Evolutionary conservation across 2,888 invertebrate species (phyloP).

Genomic region (Parnassius smintheus): DNA sequence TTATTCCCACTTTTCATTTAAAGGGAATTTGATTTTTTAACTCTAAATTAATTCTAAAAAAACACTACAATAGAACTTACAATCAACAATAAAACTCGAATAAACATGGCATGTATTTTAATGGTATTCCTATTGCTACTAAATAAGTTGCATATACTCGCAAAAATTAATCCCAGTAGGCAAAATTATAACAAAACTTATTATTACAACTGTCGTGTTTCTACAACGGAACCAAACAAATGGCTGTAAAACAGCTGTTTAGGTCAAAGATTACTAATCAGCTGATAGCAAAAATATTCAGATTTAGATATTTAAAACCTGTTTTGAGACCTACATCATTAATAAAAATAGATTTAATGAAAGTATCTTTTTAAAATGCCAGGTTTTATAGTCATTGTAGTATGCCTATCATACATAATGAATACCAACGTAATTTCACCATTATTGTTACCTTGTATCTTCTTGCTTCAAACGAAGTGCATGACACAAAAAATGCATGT

Average conservation of each 20-base stretch:
- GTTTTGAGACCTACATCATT: no score
- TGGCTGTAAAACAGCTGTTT: constrained; percentile 59
- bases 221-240: constrained; percentile 5
- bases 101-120: no score
- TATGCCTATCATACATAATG: constrained; percentile 39
- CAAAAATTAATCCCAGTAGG: no score
- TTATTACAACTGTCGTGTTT: no score
- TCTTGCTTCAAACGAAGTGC: constrained; percentile 89
- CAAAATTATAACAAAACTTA: no score
- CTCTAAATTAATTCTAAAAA: no score
- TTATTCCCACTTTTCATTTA: not conserved
- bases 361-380: not conserved
- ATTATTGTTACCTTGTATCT: constrained; percentile 86
- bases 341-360: no score
- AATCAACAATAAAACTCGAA: no score
- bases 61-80: no score
- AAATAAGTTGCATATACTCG: no score
- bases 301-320: not conserved
- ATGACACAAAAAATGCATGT: constrained; percentile 92
- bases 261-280: constrained; percentile 72
- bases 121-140: no score
- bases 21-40: no score
- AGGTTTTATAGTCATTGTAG: constrained; percentile 32
- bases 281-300: constrained; percentile 57
- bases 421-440: constrained; percentile 27